A percentile compares a stretch with the other conserved stretches of the same genome.
Evolutionary conservation across 2,797 vertebrate genomes (phyloP).

Genomic region (Poecilia gillii): DNA sequence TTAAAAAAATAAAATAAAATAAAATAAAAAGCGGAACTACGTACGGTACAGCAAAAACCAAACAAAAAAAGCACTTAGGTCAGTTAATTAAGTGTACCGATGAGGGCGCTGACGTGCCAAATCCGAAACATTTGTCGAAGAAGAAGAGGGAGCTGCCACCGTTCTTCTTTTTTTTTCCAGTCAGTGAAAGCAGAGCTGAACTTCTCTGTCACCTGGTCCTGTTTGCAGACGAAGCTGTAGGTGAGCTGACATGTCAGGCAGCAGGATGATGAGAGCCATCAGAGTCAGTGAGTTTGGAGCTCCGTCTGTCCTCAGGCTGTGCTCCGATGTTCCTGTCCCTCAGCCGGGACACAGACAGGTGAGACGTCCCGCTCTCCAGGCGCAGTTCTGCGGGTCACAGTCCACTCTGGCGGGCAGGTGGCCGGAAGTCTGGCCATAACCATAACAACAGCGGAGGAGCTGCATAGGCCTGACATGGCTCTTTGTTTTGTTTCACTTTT

Average conservation of each 20-base stretch:
- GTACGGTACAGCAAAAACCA: neutral
- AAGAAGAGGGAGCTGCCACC: neutral
- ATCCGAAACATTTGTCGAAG: too few species aligned
- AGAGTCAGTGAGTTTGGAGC: slow-evolving; percentile 89
- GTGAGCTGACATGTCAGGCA: slow-evolving; percentile 64
- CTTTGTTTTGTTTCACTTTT: neutral
- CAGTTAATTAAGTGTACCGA: neutral
- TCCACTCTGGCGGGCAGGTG: neutral
- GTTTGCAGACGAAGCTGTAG: neutral
- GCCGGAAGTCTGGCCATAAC: neutral
- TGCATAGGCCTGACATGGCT: neutral
- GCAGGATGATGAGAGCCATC: slow-evolving; percentile 87
- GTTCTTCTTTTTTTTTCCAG: too few species aligned
- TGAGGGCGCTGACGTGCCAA: slow-evolving; percentile 8
- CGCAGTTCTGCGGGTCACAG: neutral
- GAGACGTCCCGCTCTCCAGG: slow-evolving; percentile 18
- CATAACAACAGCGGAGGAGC: neutral
- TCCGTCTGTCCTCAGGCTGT: slow-evolving; percentile 87
- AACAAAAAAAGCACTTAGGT: neutral
- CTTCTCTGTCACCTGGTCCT: neutral
- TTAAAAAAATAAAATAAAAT: too few species aligned
- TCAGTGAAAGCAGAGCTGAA: neutral
- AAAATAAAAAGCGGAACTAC: neutral
- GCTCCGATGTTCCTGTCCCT: slow-evolving; percentile 79
- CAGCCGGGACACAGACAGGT: slow-evolving; percentile 85